Evolutionary conservation across 2,888 invertebrate species (phyloP).

Genomic region (Eugnorisma glareosa): DNA sequence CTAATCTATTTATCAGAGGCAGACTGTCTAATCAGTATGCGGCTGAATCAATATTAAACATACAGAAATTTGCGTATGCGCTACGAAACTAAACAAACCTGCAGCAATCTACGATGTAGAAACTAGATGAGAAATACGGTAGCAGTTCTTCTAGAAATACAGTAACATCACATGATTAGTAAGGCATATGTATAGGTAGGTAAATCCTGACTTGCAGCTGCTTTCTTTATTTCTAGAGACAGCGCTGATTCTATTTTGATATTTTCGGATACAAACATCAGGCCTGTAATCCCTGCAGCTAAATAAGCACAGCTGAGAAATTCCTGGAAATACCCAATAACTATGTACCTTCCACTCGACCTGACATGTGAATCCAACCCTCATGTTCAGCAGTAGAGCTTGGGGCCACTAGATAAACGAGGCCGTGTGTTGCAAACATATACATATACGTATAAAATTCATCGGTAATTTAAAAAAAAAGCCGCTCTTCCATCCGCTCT

Average conservation of each 20-base stretch:
- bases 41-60: constrained; percentile 21
- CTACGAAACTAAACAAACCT: constrained; percentile 31
- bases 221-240: not conserved
- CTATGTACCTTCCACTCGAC: not conserved
- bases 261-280: not conserved
- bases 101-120: not conserved
- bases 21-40: constrained; percentile 41
- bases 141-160: not conserved
- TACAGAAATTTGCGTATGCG: constrained; percentile 7
- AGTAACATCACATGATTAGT: not conserved
- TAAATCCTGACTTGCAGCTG: not conserved
- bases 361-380: not conserved
- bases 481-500: no score
- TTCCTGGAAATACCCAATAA: not conserved
- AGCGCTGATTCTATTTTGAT: not conserved
- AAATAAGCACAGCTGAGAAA: not conserved
- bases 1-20: constrained; percentile 38
- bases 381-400: not conserved
- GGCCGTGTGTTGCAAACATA: no score
- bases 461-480: no score
- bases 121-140: not conserved
- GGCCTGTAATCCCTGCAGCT: no score
- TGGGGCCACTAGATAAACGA: no score
- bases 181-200: not conserved
- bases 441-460: no score